Conservation (phyloP, 2,888 invertebrate species). For the Chalcosyrphus nemorum region DNA sequence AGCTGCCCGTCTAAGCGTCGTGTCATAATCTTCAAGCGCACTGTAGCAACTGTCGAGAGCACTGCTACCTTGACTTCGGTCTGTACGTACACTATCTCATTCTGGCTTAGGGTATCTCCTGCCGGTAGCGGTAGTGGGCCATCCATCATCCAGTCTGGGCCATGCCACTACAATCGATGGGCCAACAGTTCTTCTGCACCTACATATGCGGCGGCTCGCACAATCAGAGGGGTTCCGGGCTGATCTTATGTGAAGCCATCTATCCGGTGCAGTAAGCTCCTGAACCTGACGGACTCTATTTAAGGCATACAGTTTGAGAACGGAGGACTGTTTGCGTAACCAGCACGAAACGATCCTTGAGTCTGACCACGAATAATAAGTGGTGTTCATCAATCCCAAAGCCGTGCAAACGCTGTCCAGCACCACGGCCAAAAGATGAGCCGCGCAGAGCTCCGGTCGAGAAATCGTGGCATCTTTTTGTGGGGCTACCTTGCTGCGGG, state of each 20-base stretch:
- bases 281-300: conserved; percentile 24
- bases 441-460: conserved; percentile 16
- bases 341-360: conserved; percentile 9
- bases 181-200: neutral
- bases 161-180: neutral
- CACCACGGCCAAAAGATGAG: neutral
- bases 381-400: neutral
- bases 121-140: neutral
- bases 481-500: conserved; percentile 8
- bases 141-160: neutral
- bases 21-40: neutral
- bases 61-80: neutral
- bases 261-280: neutral
- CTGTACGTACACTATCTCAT: neutral
- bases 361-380: conserved; percentile 11
- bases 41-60: neutral
- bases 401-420: neutral
- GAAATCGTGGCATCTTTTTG: conserved; percentile 4
- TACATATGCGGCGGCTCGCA: neutral
- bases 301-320: neutral
- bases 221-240: conserved; percentile 25
- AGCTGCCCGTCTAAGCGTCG: neutral
- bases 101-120: neutral
- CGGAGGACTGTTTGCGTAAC: neutral
- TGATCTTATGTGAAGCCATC: conserved; percentile 62